phyloP scores from a whole-genome alignment of 2,888 invertebrate species.

The Acrobasis consociella region DNA sequence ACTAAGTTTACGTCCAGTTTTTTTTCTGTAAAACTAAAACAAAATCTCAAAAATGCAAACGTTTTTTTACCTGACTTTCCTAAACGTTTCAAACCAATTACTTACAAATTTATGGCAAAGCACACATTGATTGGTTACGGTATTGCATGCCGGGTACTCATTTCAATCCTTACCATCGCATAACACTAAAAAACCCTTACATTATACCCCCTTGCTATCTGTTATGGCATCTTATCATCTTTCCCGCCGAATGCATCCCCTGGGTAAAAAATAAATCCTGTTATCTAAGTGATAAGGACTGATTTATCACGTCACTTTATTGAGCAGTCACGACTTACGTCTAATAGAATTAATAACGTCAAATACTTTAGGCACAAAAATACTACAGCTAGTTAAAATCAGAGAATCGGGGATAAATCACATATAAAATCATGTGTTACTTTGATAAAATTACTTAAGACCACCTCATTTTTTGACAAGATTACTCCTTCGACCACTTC shows the following conservation, averaged over 20 bases:
- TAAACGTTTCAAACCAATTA: conserved; percentile 41
- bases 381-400: no score
- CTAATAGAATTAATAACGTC: conserved; percentile 9
- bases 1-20: no score
- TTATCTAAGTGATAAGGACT: conserved; percentile 37
- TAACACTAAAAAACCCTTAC: conserved; percentile 55
- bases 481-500: no score
- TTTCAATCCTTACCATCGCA: conserved; percentile 48
- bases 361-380: neutral
- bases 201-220: conserved; percentile 55
- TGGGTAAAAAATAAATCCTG: conserved; percentile 55
- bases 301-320: conserved; percentile 34
- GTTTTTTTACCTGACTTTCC: neutral
- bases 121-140: conserved; percentile 43
- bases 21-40: no score
- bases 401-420: no score
- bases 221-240: conserved; percentile 71
- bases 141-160: conserved; percentile 59
- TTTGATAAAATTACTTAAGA: no score
- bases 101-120: conserved; percentile 45
- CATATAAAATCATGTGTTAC: no score
- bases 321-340: neutral
- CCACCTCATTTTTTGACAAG: no score
- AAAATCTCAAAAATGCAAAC: neutral
- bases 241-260: conserved; percentile 67